Conservation (phyloP, 1,140 invertebrate genomes). For the Neodiprion lecontei region DNA sequence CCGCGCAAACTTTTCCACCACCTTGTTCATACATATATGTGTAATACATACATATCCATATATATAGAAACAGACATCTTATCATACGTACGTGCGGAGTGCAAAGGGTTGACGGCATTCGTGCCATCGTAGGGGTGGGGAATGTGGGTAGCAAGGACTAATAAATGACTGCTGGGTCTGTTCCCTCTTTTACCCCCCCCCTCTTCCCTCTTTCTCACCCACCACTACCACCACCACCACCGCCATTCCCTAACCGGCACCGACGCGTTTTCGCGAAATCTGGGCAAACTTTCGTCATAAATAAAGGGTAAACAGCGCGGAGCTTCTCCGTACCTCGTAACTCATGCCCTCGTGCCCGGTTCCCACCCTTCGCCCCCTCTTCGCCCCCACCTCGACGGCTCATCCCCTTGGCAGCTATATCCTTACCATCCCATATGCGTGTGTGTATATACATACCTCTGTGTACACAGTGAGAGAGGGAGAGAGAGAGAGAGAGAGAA, state of each 20-base stretch:
- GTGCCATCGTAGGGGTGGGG: background rate
- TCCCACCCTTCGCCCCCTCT: background rate
- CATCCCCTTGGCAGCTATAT: constrained; percentile 27
- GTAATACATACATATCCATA: no score
- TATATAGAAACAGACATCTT: no score
- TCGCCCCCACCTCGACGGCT: background rate
- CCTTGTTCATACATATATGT: no score
- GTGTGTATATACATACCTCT: no score
- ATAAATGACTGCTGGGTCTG: background rate
- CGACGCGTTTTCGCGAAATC: constrained; percentile 51
- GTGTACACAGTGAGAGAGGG: background rate
- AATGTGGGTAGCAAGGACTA: background rate
- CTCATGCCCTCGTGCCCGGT: constrained; percentile 23
- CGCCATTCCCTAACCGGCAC: constrained; percentile 1
- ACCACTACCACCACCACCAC: constrained; percentile 6
- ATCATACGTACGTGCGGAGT: no score
- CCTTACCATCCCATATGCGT: constrained; percentile 19
- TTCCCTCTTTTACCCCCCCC: background rate
- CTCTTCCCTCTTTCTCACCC: constrained; percentile 17
- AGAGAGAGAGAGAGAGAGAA: background rate
- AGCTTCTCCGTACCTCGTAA: constrained; percentile 30
- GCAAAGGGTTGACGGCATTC: no score
- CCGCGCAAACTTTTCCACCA: no score
- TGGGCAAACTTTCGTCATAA: constrained; percentile 59
- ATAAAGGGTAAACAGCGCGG: constrained; percentile 58